Base-by-base conservation (phyloP, 2,797 vertebrate species). In the Trachops cirrhosus region DNA sequence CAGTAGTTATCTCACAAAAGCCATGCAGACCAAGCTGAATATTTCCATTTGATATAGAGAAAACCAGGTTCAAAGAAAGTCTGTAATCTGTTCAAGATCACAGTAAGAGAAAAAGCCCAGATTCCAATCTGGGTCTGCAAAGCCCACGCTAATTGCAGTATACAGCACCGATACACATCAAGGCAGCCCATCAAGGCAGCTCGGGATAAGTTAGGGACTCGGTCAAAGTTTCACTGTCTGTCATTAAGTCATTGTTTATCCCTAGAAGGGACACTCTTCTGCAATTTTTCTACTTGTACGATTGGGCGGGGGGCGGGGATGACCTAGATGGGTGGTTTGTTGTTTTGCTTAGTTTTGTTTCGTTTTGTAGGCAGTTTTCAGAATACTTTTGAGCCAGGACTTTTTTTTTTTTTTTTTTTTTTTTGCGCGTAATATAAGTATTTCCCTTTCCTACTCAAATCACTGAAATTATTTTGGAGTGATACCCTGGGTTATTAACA, bases 21-120 rank as follows among this genome's bases (percentile, higher is more conserved):
- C 10, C 39, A 44, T 52, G n/a, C 67, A 73, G 29, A 62, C 5
- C 68, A 87, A 77, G 46, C 64, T 37, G 80, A 78, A 57, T 78
- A 75, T 71, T 83, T 93, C 84, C 64, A 88, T 32, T 11, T 64
- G n/a, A 57, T 24, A 92, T 19, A 64, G 0, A 89, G 59, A 85
- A 97, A 95, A 71, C 11, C 32, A 93, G 59, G 9, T 50, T 91
- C 34, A n/a, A 48, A 44, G n/a, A 82, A 92, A 48, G 9, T n/a
- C 9, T 44, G 22, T 26, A 44, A 62, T 68, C 92, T 75, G 79
- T 93, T 94, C 41, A 86, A 57, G 9, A 79, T 54, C 37, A 88
- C 67, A 78, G 37, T 74, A 73, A 64, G 16, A 37, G 32, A 46
- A 82, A 74, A 75, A 62, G 18, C 37, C 21, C 50, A 71, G 80